Base-by-base conservation (phyloP, 1,140 invertebrate species). In the Drosophila ogumai region DNA sequence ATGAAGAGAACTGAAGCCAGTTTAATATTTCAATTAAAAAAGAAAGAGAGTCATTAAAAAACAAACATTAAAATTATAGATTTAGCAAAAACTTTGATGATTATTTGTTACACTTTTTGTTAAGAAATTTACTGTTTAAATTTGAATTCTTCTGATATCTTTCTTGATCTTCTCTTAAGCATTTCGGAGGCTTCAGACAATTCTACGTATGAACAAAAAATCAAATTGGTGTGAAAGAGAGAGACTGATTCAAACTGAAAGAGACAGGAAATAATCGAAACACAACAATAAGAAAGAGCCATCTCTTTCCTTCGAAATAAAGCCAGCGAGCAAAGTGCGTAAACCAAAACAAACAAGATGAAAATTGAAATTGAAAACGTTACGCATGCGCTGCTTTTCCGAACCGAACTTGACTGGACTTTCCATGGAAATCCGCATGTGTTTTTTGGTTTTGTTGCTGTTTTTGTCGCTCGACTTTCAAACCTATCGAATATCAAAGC, bases 281-380 rank as follows among this genome's bases (percentile, higher is more conserved):
- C 7, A 10, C 12, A 3, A 12, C 9, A n/a, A 36, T 34, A 12
- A 40, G 34, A 63, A 50, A 64, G 28, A 64, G 58, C 17, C 57
- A 0, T 7, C 31, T n/a, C 44, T 25, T 47, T 47, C 1, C 22
- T 8, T 25, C 10, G 3, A 43, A 44, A 41, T 6, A 31, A 36
- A 65, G 19, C 65, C 34, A 65, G 43, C n/a, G 5, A 38, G 43
- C 49, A 44, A 77, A 79, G 47, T 58, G 63, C 52, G 40, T 74
- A 36, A 52, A 54, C 22, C 60, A 55, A 84, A 46, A 56, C 46
- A 81, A 49, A 47, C 9, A 68, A 49, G 19, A 65, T 76, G 60
- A 44, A 54, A 88, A 81, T 73, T 90, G 86, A 86, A 90, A 90
- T 90, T 86, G 86, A 90, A 90, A 90, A 86, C 86, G 86, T 86